Evolutionary conservation across 2,888 invertebrate genomes (phyloP).

Genomic region (Sinhomidia bicolor): DNA sequence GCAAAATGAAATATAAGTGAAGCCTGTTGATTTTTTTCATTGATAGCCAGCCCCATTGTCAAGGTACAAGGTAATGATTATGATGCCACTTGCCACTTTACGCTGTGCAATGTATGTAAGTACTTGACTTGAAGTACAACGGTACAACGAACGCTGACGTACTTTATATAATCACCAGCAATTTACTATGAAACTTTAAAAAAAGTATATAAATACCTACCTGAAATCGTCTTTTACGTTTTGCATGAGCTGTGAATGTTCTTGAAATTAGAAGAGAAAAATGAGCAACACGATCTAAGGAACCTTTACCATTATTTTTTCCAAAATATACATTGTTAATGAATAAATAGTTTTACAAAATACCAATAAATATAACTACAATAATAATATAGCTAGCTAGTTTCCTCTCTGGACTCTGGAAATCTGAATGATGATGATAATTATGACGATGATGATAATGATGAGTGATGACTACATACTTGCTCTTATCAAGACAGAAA

Average conservation of each 20-base stretch:
- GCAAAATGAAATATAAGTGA: neutral
- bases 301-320: neutral
- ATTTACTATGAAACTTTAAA: no score
- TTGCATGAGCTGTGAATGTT: no score
- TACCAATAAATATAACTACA: neutral
- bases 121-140: no score
- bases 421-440: no score
- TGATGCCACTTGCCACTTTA: neutral
- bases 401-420: neutral
- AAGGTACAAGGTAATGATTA: slow-evolving; percentile 45
- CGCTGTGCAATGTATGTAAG: no score
- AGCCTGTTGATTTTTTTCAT: slow-evolving; percentile 1
- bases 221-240: no score
- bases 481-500: no score
- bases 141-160: no score
- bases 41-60: slow-evolving; percentile 46
- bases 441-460: no score
- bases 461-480: no score
- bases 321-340: neutral
- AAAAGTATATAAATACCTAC: no score
- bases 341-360: neutral
- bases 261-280: neutral
- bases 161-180: no score
- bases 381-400: neutral
- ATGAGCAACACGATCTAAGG: neutral